Evolutionary conservation across 2,888 invertebrate species (phyloP).

Genomic region (Lasiommata megera): DNA sequence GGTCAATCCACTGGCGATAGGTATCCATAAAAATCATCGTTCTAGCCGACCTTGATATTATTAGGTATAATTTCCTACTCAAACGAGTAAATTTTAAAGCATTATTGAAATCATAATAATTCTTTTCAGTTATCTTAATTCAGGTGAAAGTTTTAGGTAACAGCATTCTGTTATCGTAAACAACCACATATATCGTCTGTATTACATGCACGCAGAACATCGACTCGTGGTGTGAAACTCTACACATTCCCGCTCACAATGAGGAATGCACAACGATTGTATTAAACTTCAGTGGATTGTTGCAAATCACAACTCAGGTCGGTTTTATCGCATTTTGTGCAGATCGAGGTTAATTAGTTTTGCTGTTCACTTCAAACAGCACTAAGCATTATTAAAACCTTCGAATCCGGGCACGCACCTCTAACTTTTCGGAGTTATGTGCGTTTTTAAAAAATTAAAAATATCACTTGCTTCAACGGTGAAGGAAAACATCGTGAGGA

Average conservation of each 20-base stretch:
- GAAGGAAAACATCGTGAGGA: no score
- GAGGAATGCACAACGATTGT: constrained; percentile 5
- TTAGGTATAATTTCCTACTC: no score
- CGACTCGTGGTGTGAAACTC: constrained; percentile 1
- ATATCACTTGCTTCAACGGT: no score
- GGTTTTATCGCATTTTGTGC: not conserved
- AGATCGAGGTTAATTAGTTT: not conserved
- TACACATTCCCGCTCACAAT: not conserved
- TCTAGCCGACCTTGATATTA: no score
- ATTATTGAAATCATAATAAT: no score
- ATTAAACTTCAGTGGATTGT: constrained; percentile 10
- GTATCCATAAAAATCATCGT: no score
- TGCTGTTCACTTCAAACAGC: not conserved
- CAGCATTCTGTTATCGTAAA: not conserved
- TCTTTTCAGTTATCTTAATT: not conserved
- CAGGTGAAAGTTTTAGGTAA: not conserved
- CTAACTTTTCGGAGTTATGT: no score
- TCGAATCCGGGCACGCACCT: no score
- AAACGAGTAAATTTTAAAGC: no score
- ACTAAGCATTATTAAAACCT: not conserved
- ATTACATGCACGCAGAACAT: not conserved
- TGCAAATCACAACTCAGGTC: constrained; percentile 8
- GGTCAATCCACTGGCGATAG: no score
- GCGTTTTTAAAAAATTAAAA: no score
- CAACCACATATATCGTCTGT: not conserved